Percentiles rank a stretch among this genome's conserved stretches.
Evolutionary conservation across 2,888 invertebrate species (phyloP).

Genomic region (Troides oblongomaculatus): DNA sequence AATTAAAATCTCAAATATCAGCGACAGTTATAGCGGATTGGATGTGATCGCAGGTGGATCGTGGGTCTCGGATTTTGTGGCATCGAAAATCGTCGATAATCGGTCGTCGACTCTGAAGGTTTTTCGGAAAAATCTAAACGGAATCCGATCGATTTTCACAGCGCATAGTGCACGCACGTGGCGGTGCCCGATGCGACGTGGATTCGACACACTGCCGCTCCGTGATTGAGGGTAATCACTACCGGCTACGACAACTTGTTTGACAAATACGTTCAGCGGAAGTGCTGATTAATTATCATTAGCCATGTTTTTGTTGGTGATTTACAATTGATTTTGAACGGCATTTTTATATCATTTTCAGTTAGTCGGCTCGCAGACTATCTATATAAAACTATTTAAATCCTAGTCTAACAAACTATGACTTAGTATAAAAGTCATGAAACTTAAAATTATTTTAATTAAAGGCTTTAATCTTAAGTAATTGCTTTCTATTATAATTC

Average conservation of each 20-base stretch:
- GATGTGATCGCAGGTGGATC: constrained; percentile 63
- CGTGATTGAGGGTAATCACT: constrained; percentile 31
- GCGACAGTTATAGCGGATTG: constrained; percentile 66
- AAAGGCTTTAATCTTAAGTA: too few relatives aligned
- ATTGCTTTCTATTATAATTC: too few relatives aligned
- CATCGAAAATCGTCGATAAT: constrained; percentile 64
- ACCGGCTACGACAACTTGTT: constrained; percentile 46
- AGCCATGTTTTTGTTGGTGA: constrained; percentile 22
- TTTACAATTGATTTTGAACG: neutral
- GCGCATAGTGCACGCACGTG: constrained; percentile 77
- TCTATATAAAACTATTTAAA: neutral
- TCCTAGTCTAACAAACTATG: too few relatives aligned
- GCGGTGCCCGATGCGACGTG: constrained; percentile 45
- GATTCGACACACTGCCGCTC: constrained; percentile 59
- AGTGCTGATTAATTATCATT: constrained; percentile 36
- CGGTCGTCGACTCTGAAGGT: constrained; percentile 62
- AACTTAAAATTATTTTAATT: too few relatives aligned
- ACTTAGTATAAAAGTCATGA: too few relatives aligned
- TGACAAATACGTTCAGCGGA: constrained; percentile 40
- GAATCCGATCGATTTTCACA: constrained; percentile 73
- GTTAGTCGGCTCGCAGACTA: neutral
- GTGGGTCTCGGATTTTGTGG: constrained; percentile 66
- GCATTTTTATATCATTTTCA: neutral
- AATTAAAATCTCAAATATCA: constrained; percentile 70
- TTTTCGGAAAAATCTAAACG: constrained; percentile 59